phyloP scores from a whole-genome alignment of 1,140 invertebrate species.

The Leptinotarsa lineolata region DNA sequence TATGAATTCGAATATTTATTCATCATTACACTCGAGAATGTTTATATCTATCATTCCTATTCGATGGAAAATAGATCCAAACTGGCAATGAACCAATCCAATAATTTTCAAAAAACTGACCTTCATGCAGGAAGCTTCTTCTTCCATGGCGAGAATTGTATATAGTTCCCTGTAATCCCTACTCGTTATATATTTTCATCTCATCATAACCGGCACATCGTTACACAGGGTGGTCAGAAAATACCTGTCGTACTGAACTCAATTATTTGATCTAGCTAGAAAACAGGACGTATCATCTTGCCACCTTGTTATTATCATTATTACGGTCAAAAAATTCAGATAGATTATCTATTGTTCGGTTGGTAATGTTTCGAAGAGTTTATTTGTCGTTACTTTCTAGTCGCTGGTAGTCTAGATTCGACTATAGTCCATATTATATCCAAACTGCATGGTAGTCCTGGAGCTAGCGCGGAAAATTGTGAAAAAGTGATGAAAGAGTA shows the following conservation, averaged over 20 bases:
- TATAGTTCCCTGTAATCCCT: slow-evolving; percentile 36
- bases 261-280: background rate
- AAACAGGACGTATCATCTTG: background rate
- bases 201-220: slow-evolving; percentile 7
- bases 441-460: background rate
- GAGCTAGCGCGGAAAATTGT: no score
- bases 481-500: no score
- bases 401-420: slow-evolving; percentile 37
- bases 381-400: slow-evolving; percentile 39
- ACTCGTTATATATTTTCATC: slow-evolving; percentile 9
- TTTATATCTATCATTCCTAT: no score
- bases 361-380: slow-evolving; percentile 27
- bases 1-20: no score
- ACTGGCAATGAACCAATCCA: no score
- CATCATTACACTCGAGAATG: no score
- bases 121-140: background rate
- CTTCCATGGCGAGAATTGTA: slow-evolving; percentile 43
- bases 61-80: no score
- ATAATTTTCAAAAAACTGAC: no score
- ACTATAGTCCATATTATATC: slow-evolving; percentile 19
- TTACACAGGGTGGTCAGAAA: slow-evolving; percentile 10
- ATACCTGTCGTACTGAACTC: slow-evolving; percentile 2
- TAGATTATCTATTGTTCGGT: slow-evolving; percentile 9
- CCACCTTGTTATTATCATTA: background rate
- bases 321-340: background rate